Base-by-base conservation (phyloP, 2,888 invertebrate genomes). In the Papilio protenor region DNA sequence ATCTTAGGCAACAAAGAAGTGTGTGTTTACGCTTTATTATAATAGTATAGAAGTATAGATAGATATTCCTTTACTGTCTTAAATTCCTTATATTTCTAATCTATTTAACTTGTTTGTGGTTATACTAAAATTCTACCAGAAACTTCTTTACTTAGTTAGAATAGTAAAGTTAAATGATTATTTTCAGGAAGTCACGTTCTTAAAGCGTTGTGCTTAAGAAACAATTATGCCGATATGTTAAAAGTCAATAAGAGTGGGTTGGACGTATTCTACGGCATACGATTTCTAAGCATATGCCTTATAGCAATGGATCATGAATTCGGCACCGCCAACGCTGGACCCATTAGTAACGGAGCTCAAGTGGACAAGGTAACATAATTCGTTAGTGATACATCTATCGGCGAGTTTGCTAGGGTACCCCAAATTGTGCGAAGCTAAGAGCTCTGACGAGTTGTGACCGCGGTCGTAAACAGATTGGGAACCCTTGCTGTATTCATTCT, bases 251-350 rank as follows among this genome's bases (percentile, higher is more conserved):
- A 89, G 16, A 88, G 87, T 40, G 92, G 92, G 0, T 73, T 95
- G n/a, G 92, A 92, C 76, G 91, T 95, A 4, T 85, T 96, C n/a
- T 96, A 96, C 84, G 96, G 96, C 0, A 92, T 96, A 47, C 91
- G 95, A 72, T 95, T 95, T 69, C 82, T 96, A 45, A 93, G 95
- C 0, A 96, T 96, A 79, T 92, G 95, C 79, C 89, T 95, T 45
- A 94, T 96, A 47, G 95, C 95, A 11, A 83, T 95, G 82, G 95
- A 94, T 66, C 96, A 96, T 85, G 92, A 95, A 75, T 91, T 95
- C 57, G 96, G 95, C 1, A 94, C 95, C 4, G 89, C 88, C 66
- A 93, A 95, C 69, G 89, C 95, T 0, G 95, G 95, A 0, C 95
- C 96, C 0, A 88, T 96, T 66, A 92, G 95, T 79, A 95, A 96